Base-by-base conservation (phyloP, 2,888 invertebrate species). In the Acanthoscelides obtectus region DNA sequence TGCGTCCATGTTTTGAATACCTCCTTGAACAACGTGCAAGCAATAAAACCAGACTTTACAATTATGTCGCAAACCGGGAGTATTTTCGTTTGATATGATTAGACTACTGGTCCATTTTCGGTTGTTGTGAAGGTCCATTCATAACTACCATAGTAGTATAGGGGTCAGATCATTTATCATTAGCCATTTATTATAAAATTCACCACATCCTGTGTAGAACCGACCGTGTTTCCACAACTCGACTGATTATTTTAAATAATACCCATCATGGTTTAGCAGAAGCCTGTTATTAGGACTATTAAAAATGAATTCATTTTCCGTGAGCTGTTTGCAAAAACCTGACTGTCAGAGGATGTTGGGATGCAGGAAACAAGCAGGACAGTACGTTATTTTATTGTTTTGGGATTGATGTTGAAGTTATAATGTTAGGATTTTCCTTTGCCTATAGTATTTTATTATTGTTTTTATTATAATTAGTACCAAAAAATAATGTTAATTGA, bases 121-220 rank as follows among this genome's bases (percentile, higher is more conserved):
- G 45, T 45, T 45, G 45, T 45, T 45, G 45, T 17, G 17, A 45
- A 45, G 1, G 45, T 45, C 45, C 45, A 45, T 45, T 45, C 17
- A 45, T 3, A 17, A 12, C 45, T 45, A 12, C 12, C 45, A 68
- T 22, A 22, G 22, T 8, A 22, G 66, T 19, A 20, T 70, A 70
- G 70, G 72, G 74, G 74, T 70, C 74, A 72, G 71, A 74, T 69
- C 72, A 69, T 74, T 74, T 74, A 74, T 74, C 71, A 71, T 27
- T 71, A 72, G 71, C 71, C 45, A 17, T 45, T 45, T 45, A 45
- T 74, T 72, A 74, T 70, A 71, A 74, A 74, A 74, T 69, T 71
- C 68, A 64, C 74, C 72, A 71, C 74, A 74, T 74, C 74, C 74
- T 72, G 74, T 69, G 70, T 8, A 66, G 69, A 27, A 20, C 67